Base-by-base conservation (phyloP, 2,113 vertebrate species). In the Rhinolophus sinicus region DNA sequence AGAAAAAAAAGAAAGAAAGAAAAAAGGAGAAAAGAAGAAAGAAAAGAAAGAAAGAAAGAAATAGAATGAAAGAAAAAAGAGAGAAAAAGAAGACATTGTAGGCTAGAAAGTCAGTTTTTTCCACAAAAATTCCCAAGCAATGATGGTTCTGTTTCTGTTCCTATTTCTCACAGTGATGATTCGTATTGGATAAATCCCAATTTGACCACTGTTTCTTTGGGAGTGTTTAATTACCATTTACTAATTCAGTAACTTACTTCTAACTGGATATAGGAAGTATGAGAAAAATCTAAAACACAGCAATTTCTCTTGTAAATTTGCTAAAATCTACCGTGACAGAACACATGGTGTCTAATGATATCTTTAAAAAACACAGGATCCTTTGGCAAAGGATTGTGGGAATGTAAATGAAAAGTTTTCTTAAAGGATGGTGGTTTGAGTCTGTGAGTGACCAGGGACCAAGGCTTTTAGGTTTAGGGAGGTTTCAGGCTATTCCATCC, bases 301-400 rank as follows among this genome's bases (percentile, higher is more conserved):
- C 28, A 56, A 69, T 94, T 19, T 93, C 30, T 60, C 56, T 76
- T 83, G 90, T 13, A 12, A 90, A 76, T 92, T 86, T 96, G 65
- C 64, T 87, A 96, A 95, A 93, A 58, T 33, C 82, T 90, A 84
- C 60, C 93, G 8, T 82, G 93, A 92, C 52, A 81, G 75, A 95
- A 70, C 47, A 81, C 94, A 70, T 91, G 90, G 88, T 28, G 28
- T 19, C 33, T 90, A 83, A 97, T 72, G 85, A 75, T 44, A 95
- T 30, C 18, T 94, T 73, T 67, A 28, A 96, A 92, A 90, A 38
- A 72, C 2, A 22, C 38, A 52, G 60, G 62, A 56, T 95, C 52
- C 62, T 1, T 88, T 91, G 69, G 47, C 96, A 96, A 87, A 95
- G 80, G 73, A 97, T 5, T 64, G n/a, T 76, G 90, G 75, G 96